Evolutionary conservation across 2,113 vertebrate species (phyloP), one percentile per base, ranked within the genome.

Genomic region (Puntigrus tetrazona): DNA sequence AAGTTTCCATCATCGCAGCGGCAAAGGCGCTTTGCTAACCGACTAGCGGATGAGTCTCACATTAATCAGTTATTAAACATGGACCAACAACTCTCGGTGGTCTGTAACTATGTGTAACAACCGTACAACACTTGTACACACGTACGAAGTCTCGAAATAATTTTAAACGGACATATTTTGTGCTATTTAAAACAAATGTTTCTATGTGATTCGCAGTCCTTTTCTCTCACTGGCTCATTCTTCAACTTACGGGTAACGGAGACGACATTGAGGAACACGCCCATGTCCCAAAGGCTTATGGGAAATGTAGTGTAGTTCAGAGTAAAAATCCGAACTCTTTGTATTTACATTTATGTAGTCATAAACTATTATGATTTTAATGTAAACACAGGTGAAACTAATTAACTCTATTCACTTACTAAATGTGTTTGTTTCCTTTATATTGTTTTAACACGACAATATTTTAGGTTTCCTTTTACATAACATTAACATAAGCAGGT

Each of bases 1-100:
- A 82, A 82, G 80, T 70, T 82, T 82, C 47, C 80, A 82, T 82
- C 80, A 82, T 82, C 65, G 80, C 45, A 82, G 80, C 65, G 43
- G 80, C 45, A 55, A 25, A 70, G 65, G n/a, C 29, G 65, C 80
- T 70, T 36, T 52, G 80, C 80, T 82, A 82, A 70, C 80, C 80
- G 45, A 82, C 80, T 82, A 82, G 80, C 80, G 80, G 80, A 82
- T 82, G 80, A 82, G 80, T 10, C 29, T 82, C 80, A 82, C 80
- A 55, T 82, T 38, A 72, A 82, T 70, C 63, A 34, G 57, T 61
- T 73, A 45, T n/a, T 70, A 47, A 61, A 80, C 63, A 85, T 45
- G 73, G 11, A 25, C 38, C 29, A 84, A 41, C 61, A 43, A 84
- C 25, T 72, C 45, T 29, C 6, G 14, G 7, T 36, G 43, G 20